These are phyloP conservation scores for Manis crassicaudata DNA, from an alignment of 2,797 vertebrate genomes.

Conservation along the genomic window DNA sequence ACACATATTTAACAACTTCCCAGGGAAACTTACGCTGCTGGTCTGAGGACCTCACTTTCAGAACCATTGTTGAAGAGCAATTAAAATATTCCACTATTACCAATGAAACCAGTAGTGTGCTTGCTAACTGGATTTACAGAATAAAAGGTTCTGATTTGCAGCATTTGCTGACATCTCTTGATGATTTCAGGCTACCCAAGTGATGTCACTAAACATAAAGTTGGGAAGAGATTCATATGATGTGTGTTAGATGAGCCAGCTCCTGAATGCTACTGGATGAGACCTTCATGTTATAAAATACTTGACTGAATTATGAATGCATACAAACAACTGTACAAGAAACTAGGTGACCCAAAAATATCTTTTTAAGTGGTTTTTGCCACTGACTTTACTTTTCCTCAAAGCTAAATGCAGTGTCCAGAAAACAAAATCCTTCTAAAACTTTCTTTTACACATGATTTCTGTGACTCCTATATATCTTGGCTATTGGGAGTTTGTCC, in stretches of 20 bases:
- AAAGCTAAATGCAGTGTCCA: background rate
- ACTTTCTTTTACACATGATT: background rate
- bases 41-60: background rate
- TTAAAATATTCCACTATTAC: background rate
- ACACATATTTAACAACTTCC: background rate
- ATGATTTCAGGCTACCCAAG: background rate
- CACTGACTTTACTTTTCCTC: background rate
- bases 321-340: rapidly evolving
- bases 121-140: background rate
- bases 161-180: background rate
- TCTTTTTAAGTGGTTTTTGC: background rate
- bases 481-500: background rate
- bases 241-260: background rate
- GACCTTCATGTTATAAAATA: background rate
- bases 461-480: background rate
- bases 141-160: background rate
- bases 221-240: background rate
- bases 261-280: background rate
- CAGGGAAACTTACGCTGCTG: background rate
- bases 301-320: background rate
- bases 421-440: background rate
- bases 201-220: background rate
- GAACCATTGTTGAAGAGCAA: background rate
- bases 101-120: background rate
- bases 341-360: background rate